Evolutionary conservation across 2,797 vertebrate genomes (phyloP).

Genomic region (Kryptopterus vitreolus): DNA sequence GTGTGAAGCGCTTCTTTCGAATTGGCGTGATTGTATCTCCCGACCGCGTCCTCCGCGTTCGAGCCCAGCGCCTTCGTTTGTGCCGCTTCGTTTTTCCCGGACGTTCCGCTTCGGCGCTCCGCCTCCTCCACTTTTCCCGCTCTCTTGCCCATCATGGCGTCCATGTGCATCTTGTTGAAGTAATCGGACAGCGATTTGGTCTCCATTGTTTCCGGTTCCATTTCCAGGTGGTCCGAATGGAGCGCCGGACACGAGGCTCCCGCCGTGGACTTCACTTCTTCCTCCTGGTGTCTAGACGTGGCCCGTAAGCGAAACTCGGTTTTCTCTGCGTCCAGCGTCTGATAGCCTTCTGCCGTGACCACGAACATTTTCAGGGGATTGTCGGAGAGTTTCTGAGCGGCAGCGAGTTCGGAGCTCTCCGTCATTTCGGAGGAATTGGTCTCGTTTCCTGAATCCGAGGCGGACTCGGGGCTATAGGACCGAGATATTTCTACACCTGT

Average conservation of each 20-base stretch:
- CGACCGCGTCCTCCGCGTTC: conserved; percentile 76
- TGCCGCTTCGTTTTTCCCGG: conserved; percentile 73
- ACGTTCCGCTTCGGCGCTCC: conserved; percentile 73
- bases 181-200: conserved; percentile 96
- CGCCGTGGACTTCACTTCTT: conserved; percentile 81
- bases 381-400: conserved; percentile 91
- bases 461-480: conserved; percentile 97
- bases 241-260: conserved; percentile 90
- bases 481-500: conserved; percentile 98
- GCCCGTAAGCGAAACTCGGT: conserved; percentile 78
- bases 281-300: conserved; percentile 66
- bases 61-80: conserved; percentile 72
- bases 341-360: conserved; percentile 85
- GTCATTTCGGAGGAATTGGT: conserved; percentile 99
- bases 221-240: conserved; percentile 91
- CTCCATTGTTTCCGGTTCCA: conserved; percentile 99
- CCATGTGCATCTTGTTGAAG: conserved; percentile 94
- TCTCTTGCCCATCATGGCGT: conserved; percentile 83
- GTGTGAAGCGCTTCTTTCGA: conserved; percentile 84
- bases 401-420: conserved; percentile 92
- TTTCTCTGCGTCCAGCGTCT: conserved; percentile 83
- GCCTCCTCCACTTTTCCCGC: conserved; percentile 81
- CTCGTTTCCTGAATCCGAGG: conserved; percentile 98
- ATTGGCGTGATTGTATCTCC: conserved; percentile 84
- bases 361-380: conserved; percentile 87